Base-by-base conservation (phyloP, 2,113 vertebrate genomes). In the Marmota monax region DNA sequence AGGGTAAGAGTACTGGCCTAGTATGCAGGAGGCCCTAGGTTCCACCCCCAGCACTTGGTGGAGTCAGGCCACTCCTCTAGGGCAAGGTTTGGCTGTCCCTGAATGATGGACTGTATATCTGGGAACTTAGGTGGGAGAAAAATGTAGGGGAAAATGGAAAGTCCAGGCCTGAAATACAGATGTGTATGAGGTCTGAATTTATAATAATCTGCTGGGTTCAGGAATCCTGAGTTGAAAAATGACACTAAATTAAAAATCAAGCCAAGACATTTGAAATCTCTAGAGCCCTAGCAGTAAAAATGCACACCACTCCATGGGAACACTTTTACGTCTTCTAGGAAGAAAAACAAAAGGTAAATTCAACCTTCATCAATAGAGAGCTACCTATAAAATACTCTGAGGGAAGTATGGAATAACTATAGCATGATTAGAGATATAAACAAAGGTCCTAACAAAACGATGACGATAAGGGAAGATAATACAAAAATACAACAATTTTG, bases 211-310 rank as follows among this genome's bases (percentile, higher is more conserved):
- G 53, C 42, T 84, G 83, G 76, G 87, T 51, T 83, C 85, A 86
- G 77, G 82, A 83, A 83, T 58, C 32, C 37, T 48, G 92, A 67
- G 2, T 42, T 82, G 74, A 90, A 61, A 86, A 72, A 77, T 39
- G 56, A 83, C 39, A 80, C 51, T 70, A 45, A 77, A 42, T 73
- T 72, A 74, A 87, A 93, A 87, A 82, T 86, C 83, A 73, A 86
- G 39, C 17, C 39, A 96, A 37, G 22, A 45, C 14, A 45, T 88
- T 53, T 74, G 65, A 94, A 95, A 83, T 9, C 27, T 93, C 42
- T 84, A 78, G 34, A 70, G 63, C 14, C 70, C 34, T n/a, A 72
- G 69, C 56, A 78, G 76, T 67, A 67, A 90, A 95, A 93, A 67
- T 17, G 45, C 77, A 48, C 11, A 58, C 27, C 84, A 74, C 14